phyloP scores from a whole-genome alignment of 2,888 invertebrate genomes.

The Pseudococcus viburni region DNA sequence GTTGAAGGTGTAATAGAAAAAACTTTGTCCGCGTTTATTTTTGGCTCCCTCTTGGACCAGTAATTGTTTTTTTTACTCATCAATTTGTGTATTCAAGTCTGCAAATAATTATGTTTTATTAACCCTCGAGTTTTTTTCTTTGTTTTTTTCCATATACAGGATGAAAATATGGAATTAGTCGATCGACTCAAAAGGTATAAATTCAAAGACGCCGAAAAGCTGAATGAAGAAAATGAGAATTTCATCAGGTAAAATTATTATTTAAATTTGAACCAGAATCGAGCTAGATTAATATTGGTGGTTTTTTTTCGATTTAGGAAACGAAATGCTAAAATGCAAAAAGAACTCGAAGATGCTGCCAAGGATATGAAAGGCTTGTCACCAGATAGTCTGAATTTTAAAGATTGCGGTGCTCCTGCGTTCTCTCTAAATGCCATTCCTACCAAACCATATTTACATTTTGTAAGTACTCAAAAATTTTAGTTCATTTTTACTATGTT shows the following conservation, averaged over 20 bases:
- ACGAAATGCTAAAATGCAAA: conserved; percentile 88
- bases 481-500: neutral
- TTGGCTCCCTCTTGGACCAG: neutral
- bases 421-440: conserved; percentile 75
- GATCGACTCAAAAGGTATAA: conserved; percentile 93
- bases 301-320: conserved; percentile 76
- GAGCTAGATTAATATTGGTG: neutral
- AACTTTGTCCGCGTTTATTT: conserved; percentile 5
- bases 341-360: conserved; percentile 93
- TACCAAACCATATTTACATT: conserved; percentile 80
- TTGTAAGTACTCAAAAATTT: conserved; percentile 78
- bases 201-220: conserved; percentile 93
- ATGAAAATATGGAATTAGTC: conserved; percentile 87
- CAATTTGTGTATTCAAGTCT: neutral
- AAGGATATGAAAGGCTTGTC: conserved; percentile 77
- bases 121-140: neutral
- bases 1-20: conserved; percentile 11
- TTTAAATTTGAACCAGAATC: neutral
- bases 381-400: conserved; percentile 73
- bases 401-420: conserved; percentile 72
- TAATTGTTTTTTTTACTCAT: neutral
- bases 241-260: conserved; percentile 79
- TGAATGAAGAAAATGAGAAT: conserved; percentile 97
- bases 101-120: neutral
- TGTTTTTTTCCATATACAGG: conserved; percentile 75